Evolutionary conservation across 53 echinoderm and acorn worm species (phyloP), one percentile per base, ranked within the genome.

Genomic region (Glandiceps talaboti): DNA sequence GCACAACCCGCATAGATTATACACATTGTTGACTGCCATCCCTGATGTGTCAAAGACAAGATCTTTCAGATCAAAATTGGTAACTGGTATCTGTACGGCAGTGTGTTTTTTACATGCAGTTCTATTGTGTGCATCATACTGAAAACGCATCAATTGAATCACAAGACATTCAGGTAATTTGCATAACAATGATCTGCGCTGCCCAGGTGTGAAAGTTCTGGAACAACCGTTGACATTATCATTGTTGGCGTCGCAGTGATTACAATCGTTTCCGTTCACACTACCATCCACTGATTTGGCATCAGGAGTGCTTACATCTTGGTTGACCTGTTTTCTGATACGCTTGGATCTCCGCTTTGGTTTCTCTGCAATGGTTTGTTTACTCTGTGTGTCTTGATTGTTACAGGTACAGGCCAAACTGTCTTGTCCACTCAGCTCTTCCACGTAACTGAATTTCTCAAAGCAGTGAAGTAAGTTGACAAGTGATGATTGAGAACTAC

Each of bases 101-200:
- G 76, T 83, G 28, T 77, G 78, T 10, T 33, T 83, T 28, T 87
- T 87, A 30, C 77, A 33, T 27, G 77, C 73, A 30, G 45, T 74
- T 1, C 79, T 74, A 29, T 28, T 33, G 45, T 73, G 73, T 27
- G 76, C 33, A 30, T 82, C 76, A 64, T 33, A 83, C 33, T 75
- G 33, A 64, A 87, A 87, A 0, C 87, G 75, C 33, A 82, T 87
- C 64, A 87, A 73, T 27, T 87, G 87, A 76, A 87, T 27, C 72
- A 87, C 31, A n/a, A 87, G 77, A 29, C 83, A 87, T 26, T 79
- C 75, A 0, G 87, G 87, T 0, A 76, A 83, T 28, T 79, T 79
- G 6, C 87, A 80, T 74, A 87, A 31, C 14, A 45, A 45, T 45
- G 64, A 45, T 20, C 64, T 45, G 64, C 64, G 64, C 64, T 45